phyloP scores from a whole-genome alignment of 2,888 invertebrate genomes.

The Spodoptera picta region DNA sequence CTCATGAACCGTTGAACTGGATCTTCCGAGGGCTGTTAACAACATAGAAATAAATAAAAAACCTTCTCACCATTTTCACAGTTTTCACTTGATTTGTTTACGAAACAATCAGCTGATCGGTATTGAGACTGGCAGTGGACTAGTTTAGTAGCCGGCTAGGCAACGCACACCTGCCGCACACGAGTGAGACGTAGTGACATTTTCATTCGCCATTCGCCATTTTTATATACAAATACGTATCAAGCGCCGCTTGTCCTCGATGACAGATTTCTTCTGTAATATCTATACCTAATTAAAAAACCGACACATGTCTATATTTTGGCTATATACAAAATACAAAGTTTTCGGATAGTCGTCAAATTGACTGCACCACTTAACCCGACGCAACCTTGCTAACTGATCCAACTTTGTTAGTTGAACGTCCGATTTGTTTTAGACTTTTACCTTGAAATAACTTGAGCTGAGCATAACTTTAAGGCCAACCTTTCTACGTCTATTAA shows the following conservation, averaged over 20 bases:
- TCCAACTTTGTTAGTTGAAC: conserved; percentile 11
- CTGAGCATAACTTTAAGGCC: conserved; percentile 22
- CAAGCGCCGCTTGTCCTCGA: conserved; percentile 51
- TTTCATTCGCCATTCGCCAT: conserved; percentile 43
- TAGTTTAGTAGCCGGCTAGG: conserved; percentile 33
- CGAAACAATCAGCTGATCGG: conserved; percentile 31
- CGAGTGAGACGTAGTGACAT: conserved; percentile 60
- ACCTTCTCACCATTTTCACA: conserved; percentile 52
- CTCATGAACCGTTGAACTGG: not conserved
- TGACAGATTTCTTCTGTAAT: conserved; percentile 55
- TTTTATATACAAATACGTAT: conserved; percentile 72
- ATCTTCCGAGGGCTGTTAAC: conserved; percentile 28
- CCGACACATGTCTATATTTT: not conserved
- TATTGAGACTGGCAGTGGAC: conserved; percentile 11
- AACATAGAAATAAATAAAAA: conserved; percentile 30
- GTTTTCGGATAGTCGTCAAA: conserved; percentile 2
- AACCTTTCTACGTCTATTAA: conserved; percentile 26
- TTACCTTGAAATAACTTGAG: conserved; percentile 39
- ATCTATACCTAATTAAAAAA: conserved; percentile 50
- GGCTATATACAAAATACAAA: too few relatives aligned
- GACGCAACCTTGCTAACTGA: conserved; percentile 42
- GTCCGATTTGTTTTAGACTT: conserved; percentile 15
- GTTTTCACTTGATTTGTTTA: conserved; percentile 33
- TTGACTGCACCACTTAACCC: conserved; percentile 18
- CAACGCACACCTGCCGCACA: conserved; percentile 57